Conservation (phyloP, 2,888 invertebrate species). For the Frankliniella intonsa region DNA sequence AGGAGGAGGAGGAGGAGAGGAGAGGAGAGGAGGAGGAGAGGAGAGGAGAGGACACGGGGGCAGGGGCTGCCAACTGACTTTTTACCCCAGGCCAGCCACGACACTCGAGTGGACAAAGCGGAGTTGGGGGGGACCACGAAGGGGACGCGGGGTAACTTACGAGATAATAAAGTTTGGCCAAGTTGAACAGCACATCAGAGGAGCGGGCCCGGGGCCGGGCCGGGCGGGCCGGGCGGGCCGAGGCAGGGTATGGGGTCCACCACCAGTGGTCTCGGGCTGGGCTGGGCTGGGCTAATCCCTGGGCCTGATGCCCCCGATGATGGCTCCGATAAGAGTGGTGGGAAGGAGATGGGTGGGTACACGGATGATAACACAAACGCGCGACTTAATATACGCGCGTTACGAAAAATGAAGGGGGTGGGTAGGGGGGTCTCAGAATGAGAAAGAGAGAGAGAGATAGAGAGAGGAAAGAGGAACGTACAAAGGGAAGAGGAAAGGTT, state of each 20-base stretch:
- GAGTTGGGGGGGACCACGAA: background rate
- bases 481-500: background rate
- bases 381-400: too few relatives aligned
- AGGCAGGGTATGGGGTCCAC: background rate
- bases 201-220: background rate
- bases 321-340: too few relatives aligned
- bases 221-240: background rate
- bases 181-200: background rate
- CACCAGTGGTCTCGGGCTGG: conserved; percentile 7
- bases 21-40: too few relatives aligned
- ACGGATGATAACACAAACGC: too few relatives aligned
- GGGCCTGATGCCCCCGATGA: too few relatives aligned
- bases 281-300: background rate
- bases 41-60: background rate
- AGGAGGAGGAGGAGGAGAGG: too few relatives aligned
- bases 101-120: background rate
- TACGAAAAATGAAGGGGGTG: too few relatives aligned
- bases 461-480: too few relatives aligned
- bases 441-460: too few relatives aligned
- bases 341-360: too few relatives aligned
- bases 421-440: too few relatives aligned
- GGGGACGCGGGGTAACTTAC: background rate
- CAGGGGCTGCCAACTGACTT: background rate
- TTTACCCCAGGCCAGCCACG: background rate
- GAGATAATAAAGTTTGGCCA: conserved; percentile 19